These are phyloP conservation scores for Hermaeophaga mercurialis DNA, from an alignment of 2,888 invertebrate genomes.

Conservation along the genomic window DNA sequence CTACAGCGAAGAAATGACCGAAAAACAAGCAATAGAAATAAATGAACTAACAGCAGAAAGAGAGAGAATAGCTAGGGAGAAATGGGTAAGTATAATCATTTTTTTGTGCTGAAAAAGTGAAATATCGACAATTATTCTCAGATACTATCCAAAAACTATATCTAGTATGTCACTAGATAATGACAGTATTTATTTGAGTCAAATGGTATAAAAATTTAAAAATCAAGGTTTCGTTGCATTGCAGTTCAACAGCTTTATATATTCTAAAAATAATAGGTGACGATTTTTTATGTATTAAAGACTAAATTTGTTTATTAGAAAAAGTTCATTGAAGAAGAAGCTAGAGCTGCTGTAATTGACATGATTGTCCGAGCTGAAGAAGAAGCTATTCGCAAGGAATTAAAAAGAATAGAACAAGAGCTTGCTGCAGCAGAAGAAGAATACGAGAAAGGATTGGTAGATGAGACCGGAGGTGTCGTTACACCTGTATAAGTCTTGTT, in stretches of 20 bases:
- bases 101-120: no score
- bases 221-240: no score
- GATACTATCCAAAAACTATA: no score
- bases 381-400: conserved; percentile 47
- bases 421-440: conserved; percentile 42
- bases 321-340: conserved; percentile 51
- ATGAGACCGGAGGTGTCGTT: conserved; percentile 44
- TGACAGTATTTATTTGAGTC: no score
- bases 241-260: no score
- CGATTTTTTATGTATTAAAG: no score
- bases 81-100: conserved; percentile 44
- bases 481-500: not conserved
- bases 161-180: no score
- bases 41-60: conserved; percentile 51
- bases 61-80: conserved; percentile 48
- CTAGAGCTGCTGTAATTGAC: conserved; percentile 50
- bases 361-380: conserved; percentile 52
- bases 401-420: conserved; percentile 47
- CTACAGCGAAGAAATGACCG: conserved; percentile 55
- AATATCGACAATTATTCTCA: no score
- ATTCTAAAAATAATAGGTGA: no score
- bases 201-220: no score
- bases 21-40: conserved; percentile 48
- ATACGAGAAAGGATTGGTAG: conserved; percentile 41
- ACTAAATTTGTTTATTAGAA: conserved; percentile 41